Evolutionary conservation across 2,797 vertebrate genomes (phyloP).

Genomic region (Monodelphis domestica): DNA sequence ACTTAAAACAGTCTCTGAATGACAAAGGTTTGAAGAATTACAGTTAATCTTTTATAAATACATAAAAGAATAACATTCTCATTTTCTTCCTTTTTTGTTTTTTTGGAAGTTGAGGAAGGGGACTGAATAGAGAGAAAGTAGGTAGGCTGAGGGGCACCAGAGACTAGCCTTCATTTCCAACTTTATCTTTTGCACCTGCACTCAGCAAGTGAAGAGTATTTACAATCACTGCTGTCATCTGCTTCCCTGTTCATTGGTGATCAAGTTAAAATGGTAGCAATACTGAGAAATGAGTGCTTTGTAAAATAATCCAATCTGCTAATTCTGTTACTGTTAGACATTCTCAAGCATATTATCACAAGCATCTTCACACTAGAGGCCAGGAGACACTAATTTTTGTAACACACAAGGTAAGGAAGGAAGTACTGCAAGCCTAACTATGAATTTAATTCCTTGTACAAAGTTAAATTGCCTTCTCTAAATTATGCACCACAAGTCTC

Average conservation of each 20-base stretch:
- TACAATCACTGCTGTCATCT: rapidly evolving
- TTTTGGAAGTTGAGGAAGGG: neutral
- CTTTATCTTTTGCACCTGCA: neutral
- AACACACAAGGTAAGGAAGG: rapidly evolving
- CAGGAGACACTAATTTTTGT: neutral
- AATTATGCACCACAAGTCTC: neutral
- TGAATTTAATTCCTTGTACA: constrained; percentile 15
- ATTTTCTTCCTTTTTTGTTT: neutral
- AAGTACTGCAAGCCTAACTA: neutral
- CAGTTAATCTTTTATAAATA: neutral
- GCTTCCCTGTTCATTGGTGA: neutral
- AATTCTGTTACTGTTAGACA: rapidly evolving
- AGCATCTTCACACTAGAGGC: no score
- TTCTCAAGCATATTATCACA: neutral
- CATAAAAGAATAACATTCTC: neutral
- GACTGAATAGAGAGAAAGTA: neutral
- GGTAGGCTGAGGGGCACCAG: neutral
- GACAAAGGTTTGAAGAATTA: neutral
- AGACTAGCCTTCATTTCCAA: neutral
- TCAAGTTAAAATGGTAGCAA: neutral
- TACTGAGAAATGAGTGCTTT: neutral
- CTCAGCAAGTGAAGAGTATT: neutral
- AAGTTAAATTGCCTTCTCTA: neutral
- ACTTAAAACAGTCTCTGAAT: neutral
- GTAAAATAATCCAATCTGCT: neutral